Evolutionary conservation across 2,888 invertebrate species (phyloP).

Genomic region (Xestia rhomboidea): DNA sequence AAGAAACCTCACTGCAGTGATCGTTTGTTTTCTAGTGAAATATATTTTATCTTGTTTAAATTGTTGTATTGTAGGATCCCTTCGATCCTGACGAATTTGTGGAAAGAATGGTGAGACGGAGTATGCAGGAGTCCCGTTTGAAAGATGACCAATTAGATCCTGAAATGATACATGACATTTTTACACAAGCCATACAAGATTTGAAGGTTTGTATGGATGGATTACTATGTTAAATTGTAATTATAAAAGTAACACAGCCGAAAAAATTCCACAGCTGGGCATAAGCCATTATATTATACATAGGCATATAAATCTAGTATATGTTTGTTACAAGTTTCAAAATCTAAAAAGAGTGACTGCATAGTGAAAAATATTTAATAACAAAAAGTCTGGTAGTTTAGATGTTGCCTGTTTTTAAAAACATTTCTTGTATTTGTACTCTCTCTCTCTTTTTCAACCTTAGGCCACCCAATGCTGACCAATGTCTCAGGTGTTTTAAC

Average conservation of each 20-base stretch:
- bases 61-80: constrained; percentile 93
- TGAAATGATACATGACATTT: constrained; percentile 96
- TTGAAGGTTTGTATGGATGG: constrained; percentile 81
- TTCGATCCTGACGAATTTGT: constrained; percentile 99
- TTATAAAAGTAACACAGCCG: background rate
- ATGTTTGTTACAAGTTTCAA: background rate
- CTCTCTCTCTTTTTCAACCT: background rate
- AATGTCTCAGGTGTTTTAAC: too few species aligned
- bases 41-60: background rate
- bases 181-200: constrained; percentile 97
- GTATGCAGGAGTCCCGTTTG: constrained; percentile 94
- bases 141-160: constrained; percentile 94
- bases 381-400: background rate
- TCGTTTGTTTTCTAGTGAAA: background rate
- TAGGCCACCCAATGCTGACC: too few species aligned
- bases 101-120: constrained; percentile 98
- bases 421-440: background rate
- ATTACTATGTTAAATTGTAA: background rate
- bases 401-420: background rate
- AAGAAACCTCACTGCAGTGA: background rate
- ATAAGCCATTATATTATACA: background rate
- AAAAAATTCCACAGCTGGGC: background rate
- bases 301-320: background rate
- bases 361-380: background rate
- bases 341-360: background rate